phyloP scores from a whole-genome alignment of 2,888 invertebrate species.

The Cheilosia soror region DNA sequence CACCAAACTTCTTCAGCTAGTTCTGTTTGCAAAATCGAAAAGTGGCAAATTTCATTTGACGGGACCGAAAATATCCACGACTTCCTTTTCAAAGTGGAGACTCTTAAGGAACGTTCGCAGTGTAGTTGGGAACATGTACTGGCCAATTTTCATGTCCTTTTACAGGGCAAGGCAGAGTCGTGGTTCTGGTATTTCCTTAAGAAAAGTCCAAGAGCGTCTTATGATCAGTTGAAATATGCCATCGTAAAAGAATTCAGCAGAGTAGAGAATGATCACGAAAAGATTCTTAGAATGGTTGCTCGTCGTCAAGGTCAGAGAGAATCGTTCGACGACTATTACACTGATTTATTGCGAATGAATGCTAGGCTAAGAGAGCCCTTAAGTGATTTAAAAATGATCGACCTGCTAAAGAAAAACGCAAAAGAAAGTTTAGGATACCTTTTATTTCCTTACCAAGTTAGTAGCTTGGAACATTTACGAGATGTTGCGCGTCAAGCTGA shows the following conservation, averaged over 20 bases:
- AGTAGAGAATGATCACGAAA: constrained; percentile 1
- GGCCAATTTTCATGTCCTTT: not conserved
- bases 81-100: not conserved
- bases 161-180: not conserved
- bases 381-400: not conserved
- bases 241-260: not conserved
- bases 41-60: not conserved
- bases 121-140: not conserved
- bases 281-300: not conserved
- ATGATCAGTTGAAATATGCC: not conserved
- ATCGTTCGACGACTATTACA: constrained; percentile 2
- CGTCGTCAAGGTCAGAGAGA: constrained; percentile 2
- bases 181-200: not conserved
- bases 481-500: constrained; percentile 2
- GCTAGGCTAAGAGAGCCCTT: not conserved
- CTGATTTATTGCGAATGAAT: not conserved
- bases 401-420: not conserved
- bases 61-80: not conserved
- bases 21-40: not conserved
- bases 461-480: not conserved
- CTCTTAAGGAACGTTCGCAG: not conserved
- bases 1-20: constrained; percentile 2
- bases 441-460: not conserved
- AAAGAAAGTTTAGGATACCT: too few species aligned
- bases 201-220: not conserved